phyloP scores from a whole-genome alignment of 2,113 vertebrate genomes.

The Myrmecobius fasciatus region DNA sequence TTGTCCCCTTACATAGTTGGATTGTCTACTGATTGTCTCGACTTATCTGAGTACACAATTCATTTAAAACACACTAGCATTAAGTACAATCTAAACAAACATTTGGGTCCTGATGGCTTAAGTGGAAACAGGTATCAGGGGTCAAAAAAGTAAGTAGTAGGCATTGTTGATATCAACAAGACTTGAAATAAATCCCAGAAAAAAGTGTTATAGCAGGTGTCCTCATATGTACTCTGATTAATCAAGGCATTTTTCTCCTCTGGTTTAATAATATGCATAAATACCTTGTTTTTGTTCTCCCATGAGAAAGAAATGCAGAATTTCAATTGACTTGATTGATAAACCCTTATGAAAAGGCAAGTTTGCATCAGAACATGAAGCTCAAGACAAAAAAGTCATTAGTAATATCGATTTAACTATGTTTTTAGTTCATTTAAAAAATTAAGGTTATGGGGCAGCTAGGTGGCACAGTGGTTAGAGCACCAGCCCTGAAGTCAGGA shows the following conservation, averaged over 20 bases:
- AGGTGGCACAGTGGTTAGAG: too few relatives aligned
- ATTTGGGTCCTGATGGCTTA: neutral
- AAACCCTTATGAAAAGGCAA: slow-evolving; percentile 3
- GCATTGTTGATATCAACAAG: neutral
- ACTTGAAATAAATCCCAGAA: neutral
- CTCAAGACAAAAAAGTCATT: slow-evolving; percentile 17
- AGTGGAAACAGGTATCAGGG: neutral
- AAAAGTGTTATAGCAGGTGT: neutral
- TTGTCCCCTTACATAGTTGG: neutral
- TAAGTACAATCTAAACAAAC: slow-evolving; percentile 2
- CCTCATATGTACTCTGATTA: neutral
- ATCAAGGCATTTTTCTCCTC: neutral
- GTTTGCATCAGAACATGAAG: slow-evolving; percentile 26
- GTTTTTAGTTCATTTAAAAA: slow-evolving; percentile 46
- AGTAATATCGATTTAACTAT: neutral
- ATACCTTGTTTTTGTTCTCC: neutral
- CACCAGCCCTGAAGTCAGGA: too few relatives aligned
- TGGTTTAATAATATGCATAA: neutral
- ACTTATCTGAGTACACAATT: slow-evolving; percentile 19
- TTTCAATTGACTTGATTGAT: neutral
- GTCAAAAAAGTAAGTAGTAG: neutral
- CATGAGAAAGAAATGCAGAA: slow-evolving; percentile 3
- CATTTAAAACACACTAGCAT: slow-evolving; percentile 26
- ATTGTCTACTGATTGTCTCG: slow-evolving; percentile 8
- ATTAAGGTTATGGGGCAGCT: too few relatives aligned